Percentiles rank a stretch among this genome's conserved stretches.
phyloP scores from a whole-genome alignment of 2,797 vertebrate genomes.

The Pseudopleuronectes americanus region DNA sequence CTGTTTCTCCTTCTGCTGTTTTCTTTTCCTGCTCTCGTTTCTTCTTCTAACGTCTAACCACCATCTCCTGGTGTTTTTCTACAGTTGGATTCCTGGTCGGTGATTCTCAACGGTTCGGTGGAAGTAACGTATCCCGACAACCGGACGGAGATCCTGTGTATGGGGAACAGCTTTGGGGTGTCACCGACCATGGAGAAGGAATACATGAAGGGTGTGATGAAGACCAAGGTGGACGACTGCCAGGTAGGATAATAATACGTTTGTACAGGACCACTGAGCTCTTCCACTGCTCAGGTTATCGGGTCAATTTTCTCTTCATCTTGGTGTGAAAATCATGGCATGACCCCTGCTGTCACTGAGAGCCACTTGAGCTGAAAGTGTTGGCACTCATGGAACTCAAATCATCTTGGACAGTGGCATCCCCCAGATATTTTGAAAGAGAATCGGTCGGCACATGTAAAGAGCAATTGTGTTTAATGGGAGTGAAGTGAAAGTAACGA shows the following conservation, averaged over 20 bases:
- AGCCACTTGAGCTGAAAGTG: conserved; percentile 22
- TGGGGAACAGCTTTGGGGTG: conserved; percentile 99
- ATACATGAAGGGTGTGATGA: conserved; percentile 99
- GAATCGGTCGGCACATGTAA: conserved; percentile 10
- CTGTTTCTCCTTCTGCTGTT: background rate
- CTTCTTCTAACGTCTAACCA: background rate
- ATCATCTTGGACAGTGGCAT: background rate
- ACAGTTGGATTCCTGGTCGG: conserved; percentile 99
- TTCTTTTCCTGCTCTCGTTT: background rate
- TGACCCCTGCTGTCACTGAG: conserved; percentile 6
- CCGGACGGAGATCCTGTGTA: conserved; percentile 95
- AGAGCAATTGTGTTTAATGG: conserved; percentile 20
- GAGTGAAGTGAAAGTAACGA: conserved; percentile 14
- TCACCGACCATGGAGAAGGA: conserved; percentile 99
- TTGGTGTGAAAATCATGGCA: conserved; percentile 5
- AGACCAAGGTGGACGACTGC: conserved; percentile 99
- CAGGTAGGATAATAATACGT: conserved; percentile 85
- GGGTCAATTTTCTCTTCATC: conserved; percentile 5
- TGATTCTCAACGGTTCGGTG: conserved; percentile 98
- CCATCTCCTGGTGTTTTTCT: background rate
- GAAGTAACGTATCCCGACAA: conserved; percentile 95
- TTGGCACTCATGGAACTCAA: conserved; percentile 16
- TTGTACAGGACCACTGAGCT: no score
- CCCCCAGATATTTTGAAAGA: background rate
- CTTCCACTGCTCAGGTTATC: background rate